A percentile compares a stretch with the other conserved stretches of the same genome.
Conservation (phyloP, 2,113 vertebrate species). For the Collichthys lucidus region DNA sequence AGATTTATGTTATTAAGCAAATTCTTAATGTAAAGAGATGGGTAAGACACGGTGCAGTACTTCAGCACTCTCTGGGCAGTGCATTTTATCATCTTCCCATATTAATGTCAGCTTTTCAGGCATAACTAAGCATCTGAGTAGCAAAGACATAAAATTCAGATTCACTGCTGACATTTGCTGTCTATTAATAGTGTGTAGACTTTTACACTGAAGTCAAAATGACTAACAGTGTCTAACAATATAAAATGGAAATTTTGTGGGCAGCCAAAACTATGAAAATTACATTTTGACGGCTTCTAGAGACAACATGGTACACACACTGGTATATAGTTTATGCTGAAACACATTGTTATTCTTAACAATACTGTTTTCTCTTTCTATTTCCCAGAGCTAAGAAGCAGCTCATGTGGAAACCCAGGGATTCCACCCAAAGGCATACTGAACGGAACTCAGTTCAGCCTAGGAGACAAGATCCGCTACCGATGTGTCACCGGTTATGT, state of each 20-base stretch:
- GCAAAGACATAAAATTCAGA: conserved; percentile 3
- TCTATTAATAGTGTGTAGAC: background rate
- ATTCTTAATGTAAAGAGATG: conserved; percentile 26
- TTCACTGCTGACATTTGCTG: conserved; percentile 8
- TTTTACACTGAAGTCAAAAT: background rate
- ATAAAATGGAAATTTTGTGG: background rate
- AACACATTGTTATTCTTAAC: background rate
- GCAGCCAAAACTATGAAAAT: background rate
- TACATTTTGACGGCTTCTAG: background rate
- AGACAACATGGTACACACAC: background rate
- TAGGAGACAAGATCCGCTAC: conserved; percentile 94
- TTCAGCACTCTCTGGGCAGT: background rate
- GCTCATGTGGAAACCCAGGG: conserved; percentile 95
- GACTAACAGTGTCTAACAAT: background rate
- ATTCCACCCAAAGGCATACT: conserved; percentile 94
- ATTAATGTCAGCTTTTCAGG: conserved; percentile 21
- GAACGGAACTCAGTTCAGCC: conserved; percentile 93
- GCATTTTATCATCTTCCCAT: conserved; percentile 15
- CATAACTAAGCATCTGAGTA: conserved; percentile 13
- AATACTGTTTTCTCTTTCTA: conserved; percentile 20
- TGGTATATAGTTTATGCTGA: background rate
- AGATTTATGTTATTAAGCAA: conserved; percentile 23
- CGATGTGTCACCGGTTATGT: conserved; percentile 91
- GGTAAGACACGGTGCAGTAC: background rate
- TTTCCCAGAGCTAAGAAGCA: conserved; percentile 90